Percentiles rank a stretch among this genome's conserved stretches.
phyloP scores from a whole-genome alignment of 1,140 invertebrate species.

The Elysia chlorotica region DNA sequence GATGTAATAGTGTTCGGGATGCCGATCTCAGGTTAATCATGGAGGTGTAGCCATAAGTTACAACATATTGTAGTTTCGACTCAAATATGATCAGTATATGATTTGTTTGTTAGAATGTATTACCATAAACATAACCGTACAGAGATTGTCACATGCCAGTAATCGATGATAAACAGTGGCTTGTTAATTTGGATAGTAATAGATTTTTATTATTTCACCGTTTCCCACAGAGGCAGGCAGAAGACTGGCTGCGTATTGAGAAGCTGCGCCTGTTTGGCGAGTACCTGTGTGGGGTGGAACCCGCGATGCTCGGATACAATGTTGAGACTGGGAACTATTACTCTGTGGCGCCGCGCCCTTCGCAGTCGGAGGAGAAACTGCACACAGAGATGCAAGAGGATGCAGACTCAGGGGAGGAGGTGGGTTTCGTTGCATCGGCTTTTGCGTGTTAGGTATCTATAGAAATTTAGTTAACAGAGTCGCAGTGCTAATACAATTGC shows the following conservation, averaged over 20 bases:
- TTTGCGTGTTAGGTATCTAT: background rate
- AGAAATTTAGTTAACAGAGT: too few species aligned
- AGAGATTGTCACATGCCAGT: too few species aligned
- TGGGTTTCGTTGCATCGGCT: background rate
- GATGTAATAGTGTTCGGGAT: too few species aligned
- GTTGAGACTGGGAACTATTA: constrained; percentile 57
- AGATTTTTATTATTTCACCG: constrained; percentile 6
- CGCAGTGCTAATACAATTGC: too few species aligned
- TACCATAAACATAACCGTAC: too few species aligned
- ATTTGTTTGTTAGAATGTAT: too few species aligned
- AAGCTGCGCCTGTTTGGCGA: constrained; percentile 83
- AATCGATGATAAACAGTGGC: too few species aligned
- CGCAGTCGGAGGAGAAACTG: constrained; percentile 66
- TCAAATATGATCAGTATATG: too few species aligned
- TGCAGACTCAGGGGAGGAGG: constrained; percentile 11
- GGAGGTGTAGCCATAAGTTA: too few species aligned
- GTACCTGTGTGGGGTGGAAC: constrained; percentile 87
- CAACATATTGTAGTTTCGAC: too few species aligned
- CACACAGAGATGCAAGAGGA: background rate
- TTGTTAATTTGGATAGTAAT: too few species aligned
- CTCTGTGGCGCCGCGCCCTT: constrained; percentile 63
- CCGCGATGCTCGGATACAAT: constrained; percentile 73
- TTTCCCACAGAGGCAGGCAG: constrained; percentile 37
- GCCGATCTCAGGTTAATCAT: too few species aligned
- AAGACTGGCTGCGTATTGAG: constrained; percentile 73